phyloP scores from a whole-genome alignment of 2,113 vertebrate genomes.

The Brachyhypopomus gauderio region DNA sequence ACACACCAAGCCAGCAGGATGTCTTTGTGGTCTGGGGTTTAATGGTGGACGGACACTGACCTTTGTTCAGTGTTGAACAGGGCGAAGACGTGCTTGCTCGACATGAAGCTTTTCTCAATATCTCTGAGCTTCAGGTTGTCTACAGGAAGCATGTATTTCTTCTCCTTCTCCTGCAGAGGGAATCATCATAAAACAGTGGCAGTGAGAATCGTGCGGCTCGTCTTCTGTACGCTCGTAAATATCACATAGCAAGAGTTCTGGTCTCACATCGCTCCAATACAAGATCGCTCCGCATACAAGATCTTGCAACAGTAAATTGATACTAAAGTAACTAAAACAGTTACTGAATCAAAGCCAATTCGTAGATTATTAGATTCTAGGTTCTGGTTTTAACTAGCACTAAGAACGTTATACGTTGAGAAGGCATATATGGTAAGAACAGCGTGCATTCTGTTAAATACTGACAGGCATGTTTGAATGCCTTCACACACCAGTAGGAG shows the following conservation, averaged over 20 bases:
- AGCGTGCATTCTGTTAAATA: neutral
- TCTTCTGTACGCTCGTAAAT: constrained; percentile 8
- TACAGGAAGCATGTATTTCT: constrained; percentile 94
- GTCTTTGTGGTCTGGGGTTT: too few species aligned
- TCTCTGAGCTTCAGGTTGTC: constrained; percentile 95
- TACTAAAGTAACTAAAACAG: neutral
- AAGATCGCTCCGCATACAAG: neutral
- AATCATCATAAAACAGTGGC: neutral
- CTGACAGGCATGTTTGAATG: neutral
- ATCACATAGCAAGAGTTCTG: neutral
- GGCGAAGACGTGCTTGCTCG: constrained; percentile 94
- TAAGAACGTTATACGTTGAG: neutral
- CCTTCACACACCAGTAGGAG: neutral
- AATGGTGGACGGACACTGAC: constrained; percentile 61
- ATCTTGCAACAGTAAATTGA: neutral
- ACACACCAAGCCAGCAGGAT: too few species aligned
- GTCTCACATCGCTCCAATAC: neutral
- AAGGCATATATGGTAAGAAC: neutral
- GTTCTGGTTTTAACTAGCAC: constrained; percentile 2
- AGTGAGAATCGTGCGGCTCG: neutral
- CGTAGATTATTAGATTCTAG: neutral
- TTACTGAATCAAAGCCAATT: neutral
- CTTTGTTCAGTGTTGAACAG: constrained; percentile 96
- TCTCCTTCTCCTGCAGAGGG: constrained; percentile 80
- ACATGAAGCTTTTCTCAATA: constrained; percentile 97